phyloP scores from a whole-genome alignment of 92 coral and sea anemone genomes.

The Phenganax stokvisi region DNA sequence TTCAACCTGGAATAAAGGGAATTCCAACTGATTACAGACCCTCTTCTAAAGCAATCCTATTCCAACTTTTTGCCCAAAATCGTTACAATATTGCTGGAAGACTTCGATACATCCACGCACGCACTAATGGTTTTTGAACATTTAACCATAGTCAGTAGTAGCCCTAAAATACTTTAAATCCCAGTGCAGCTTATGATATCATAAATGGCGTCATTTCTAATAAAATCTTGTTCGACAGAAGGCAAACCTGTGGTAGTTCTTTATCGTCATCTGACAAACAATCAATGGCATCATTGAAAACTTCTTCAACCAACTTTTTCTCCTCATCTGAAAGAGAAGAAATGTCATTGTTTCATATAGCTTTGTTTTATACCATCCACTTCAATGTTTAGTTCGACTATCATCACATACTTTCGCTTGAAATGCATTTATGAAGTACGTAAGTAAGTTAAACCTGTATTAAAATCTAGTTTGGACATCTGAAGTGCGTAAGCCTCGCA shows the following conservation, averaged over 20 bases:
- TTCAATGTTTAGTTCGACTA: too few species aligned
- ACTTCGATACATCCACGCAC: too few species aligned
- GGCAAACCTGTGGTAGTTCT: conserved; percentile 61
- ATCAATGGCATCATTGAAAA: conserved; percentile 91
- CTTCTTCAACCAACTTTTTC: conserved; percentile 91
- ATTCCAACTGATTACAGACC: too few species aligned
- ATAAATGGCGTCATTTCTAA: not conserved
- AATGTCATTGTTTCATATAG: not conserved
- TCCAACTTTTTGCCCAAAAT: too few species aligned
- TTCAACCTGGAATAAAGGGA: conserved; percentile 55
- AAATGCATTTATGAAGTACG: not conserved
- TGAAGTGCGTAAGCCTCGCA: conserved; percentile 97
- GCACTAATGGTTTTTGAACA: too few species aligned
- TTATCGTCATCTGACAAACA: conserved; percentile 98
- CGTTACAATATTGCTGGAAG: too few species aligned
- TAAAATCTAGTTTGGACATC: conserved; percentile 96
- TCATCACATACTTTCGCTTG: not conserved
- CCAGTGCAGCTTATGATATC: too few species aligned
- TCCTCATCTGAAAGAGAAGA: conserved; percentile 58
- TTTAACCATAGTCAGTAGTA: too few species aligned
- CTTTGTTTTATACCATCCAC: too few species aligned
- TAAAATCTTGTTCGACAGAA: not conserved
- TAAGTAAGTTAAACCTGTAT: conserved; percentile 56
- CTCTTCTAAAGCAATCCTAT: too few species aligned
- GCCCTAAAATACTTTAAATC: too few species aligned